These are phyloP conservation scores for Eurytoma californica DNA, from an alignment of 2,888 invertebrate genomes.

Conservation along the genomic window DNA sequence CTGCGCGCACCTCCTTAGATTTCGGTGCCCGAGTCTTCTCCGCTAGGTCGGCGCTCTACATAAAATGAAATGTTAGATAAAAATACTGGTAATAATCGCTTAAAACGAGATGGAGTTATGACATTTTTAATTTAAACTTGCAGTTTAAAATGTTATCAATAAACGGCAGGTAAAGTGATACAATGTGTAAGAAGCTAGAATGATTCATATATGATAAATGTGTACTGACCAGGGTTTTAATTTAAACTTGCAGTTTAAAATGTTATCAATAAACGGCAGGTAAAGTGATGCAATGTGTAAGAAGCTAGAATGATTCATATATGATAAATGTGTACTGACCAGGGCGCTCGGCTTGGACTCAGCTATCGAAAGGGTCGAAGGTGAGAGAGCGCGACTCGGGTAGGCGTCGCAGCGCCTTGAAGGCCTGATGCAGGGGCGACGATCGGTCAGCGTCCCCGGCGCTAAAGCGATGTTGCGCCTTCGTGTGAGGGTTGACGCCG, in stretches of 20 bases:
- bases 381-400: constrained; percentile 82
- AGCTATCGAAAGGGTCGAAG: constrained; percentile 76
- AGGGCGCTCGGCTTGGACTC: constrained; percentile 60
- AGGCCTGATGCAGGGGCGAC: constrained; percentile 76
- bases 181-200: not conserved
- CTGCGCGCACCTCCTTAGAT: constrained; percentile 31
- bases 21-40: constrained; percentile 49
- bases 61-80: not conserved
- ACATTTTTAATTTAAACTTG: no score
- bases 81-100: no score
- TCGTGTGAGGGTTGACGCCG: constrained; percentile 18
- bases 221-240: constrained; percentile 24
- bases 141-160: no score
- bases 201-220: not conserved
- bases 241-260: no score
- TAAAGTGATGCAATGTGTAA: not conserved
- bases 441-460: constrained; percentile 82
- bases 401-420: constrained; percentile 78
- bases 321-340: constrained; percentile 38
- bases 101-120: no score
- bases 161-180: no score
- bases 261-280: no score
- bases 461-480: constrained; percentile 78
- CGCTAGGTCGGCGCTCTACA: constrained; percentile 46
- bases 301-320: not conserved